Percentiles rank a stretch among this genome's conserved stretches.
phyloP scores from a whole-genome alignment of 1,140 invertebrate species.

The Trypoxylus dichotomus region DNA sequence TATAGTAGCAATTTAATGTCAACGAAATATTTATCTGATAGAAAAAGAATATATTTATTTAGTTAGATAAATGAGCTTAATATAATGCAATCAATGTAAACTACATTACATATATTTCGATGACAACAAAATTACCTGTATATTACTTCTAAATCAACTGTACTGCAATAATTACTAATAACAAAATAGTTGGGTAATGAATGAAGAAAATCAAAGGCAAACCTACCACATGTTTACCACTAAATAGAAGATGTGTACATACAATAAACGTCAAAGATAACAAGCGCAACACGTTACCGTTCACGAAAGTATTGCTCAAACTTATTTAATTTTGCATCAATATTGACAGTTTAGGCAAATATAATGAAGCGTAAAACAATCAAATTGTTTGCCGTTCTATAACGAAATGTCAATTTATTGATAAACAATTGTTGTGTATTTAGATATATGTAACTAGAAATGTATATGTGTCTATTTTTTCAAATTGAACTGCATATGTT shows the following conservation, averaged over 20 bases:
- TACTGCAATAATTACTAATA: not conserved
- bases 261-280: not conserved
- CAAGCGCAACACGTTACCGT: not conserved
- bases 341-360: conserved; percentile 15
- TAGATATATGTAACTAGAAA: conserved; percentile 9
- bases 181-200: not conserved
- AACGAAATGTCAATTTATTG: conserved; percentile 8
- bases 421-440: conserved; percentile 11
- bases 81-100: conserved; percentile 15
- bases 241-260: not conserved
- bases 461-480: conserved; percentile 24
- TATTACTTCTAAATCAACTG: not conserved
- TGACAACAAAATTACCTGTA: not conserved
- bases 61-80: conserved; percentile 24
- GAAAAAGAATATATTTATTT: not conserved
- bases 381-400: conserved; percentile 29
- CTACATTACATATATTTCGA: not conserved
- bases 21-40: conserved; percentile 8
- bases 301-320: conserved; percentile 18
- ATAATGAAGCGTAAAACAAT: conserved; percentile 33
- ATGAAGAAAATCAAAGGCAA: not conserved
- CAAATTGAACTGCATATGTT: not conserved
- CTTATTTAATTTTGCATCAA: not conserved
- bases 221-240: not conserved
- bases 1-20: not conserved